These are phyloP conservation scores for Calameuta pallipes DNA, from an alignment of 2,888 invertebrate species.

Conservation along the genomic window DNA sequence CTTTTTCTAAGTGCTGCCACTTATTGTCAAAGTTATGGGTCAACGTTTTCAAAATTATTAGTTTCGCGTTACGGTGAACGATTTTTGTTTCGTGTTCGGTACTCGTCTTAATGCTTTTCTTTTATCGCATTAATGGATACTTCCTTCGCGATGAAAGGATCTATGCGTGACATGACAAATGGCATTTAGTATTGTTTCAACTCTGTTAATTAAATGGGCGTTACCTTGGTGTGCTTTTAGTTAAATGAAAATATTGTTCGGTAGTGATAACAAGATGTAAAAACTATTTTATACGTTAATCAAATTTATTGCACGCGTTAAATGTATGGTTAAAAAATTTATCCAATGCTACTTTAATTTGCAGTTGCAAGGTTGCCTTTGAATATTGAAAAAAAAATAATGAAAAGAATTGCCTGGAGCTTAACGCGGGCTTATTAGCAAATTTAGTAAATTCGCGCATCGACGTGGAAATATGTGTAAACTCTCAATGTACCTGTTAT, in stretches of 20 bases:
- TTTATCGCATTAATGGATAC: not conserved
- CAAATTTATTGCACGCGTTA: not conserved
- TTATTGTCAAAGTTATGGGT: not conserved
- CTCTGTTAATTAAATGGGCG: not conserved
- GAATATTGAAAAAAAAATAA: not conserved
- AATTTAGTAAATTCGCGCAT: not conserved
- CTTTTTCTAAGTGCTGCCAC: not conserved
- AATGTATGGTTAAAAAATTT: not conserved
- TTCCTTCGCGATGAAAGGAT: not conserved
- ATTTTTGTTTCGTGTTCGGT: not conserved
- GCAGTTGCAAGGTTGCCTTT: not conserved
- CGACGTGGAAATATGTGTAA: not conserved
- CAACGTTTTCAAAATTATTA: not conserved
- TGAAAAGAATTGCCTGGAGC: too few species aligned
- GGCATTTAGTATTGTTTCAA: not conserved
- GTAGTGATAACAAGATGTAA: not conserved
- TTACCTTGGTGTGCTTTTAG: not conserved
- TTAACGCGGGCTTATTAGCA: not conserved
- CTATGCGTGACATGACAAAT: not conserved
- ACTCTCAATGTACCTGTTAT: not conserved
- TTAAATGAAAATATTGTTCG: not conserved
- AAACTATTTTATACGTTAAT: not conserved
- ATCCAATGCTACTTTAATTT: not conserved
- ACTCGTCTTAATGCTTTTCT: not conserved
- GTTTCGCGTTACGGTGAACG: too few species aligned